These are phyloP conservation scores for Drosophila merina DNA, from an alignment of 2,888 invertebrate species.

Conservation along the genomic window DNA sequence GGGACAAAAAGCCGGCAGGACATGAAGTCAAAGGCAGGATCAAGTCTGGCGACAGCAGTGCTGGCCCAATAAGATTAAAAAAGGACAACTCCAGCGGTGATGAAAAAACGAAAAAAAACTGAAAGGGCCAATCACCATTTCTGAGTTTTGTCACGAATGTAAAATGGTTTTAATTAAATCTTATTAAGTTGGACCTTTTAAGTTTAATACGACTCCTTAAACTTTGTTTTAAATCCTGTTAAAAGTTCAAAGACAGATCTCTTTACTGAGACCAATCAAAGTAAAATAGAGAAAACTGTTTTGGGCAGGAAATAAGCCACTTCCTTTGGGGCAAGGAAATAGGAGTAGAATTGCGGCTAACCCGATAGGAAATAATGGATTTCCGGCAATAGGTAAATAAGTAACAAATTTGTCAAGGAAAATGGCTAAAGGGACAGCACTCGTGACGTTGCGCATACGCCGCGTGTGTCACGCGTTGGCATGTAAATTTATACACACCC, in stretches of 20 bases:
- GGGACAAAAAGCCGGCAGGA: conserved; percentile 9
- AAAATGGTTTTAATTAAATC: background rate
- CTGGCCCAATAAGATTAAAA: conserved; percentile 2
- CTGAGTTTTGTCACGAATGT: background rate
- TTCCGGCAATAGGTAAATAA: background rate
- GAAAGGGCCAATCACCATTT: background rate
- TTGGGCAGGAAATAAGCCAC: background rate
- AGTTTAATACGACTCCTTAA: background rate
- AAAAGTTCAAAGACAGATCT: background rate
- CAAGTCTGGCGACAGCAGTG: conserved; percentile 14
- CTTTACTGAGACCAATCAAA: too few species aligned
- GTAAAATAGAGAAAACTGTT: background rate
- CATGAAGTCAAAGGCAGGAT: conserved; percentile 14
- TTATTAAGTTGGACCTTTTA: background rate
- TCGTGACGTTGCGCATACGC: conserved; percentile 64
- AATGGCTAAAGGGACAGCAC: conserved; percentile 10
- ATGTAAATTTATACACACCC: conserved; percentile 53
- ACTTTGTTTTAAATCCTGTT: background rate
- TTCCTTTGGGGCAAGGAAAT: background rate
- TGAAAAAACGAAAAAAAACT: background rate
- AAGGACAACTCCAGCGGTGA: background rate
- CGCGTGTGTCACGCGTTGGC: conserved; percentile 59
- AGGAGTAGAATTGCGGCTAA: background rate
- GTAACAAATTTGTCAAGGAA: background rate
- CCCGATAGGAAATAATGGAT: conserved; percentile 1